Percentiles rank a stretch among this genome's conserved stretches.
Evolutionary conservation across 2,113 vertebrate genomes (phyloP).

Genomic region (Patagioenas fasciata): DNA sequence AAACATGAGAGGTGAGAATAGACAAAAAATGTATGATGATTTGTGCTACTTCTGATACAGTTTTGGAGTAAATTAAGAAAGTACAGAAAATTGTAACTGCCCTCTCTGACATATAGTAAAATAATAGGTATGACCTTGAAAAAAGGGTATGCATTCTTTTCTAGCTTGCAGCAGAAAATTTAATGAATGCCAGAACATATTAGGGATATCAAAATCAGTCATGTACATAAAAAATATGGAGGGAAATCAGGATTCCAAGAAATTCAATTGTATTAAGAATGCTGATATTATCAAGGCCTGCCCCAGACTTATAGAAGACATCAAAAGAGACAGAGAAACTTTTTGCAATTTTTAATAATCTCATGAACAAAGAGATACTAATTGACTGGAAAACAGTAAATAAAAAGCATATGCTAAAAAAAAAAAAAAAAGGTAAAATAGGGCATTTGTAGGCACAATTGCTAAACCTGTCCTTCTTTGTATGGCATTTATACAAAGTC

Average conservation of each 20-base stretch:
- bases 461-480: not conserved
- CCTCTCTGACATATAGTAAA: not conserved
- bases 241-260: not conserved
- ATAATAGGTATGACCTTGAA: not conserved
- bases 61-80: not conserved
- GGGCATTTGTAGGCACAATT: not conserved
- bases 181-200: not conserved
- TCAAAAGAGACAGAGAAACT: constrained; percentile 27
- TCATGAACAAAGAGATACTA: not conserved
- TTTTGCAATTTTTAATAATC: not conserved
- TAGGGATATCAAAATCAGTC: not conserved
- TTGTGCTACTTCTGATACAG: not conserved
- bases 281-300: not conserved
- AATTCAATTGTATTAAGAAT: not conserved
- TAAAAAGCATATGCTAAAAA: constrained; percentile 21
- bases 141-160: not conserved
- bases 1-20: not conserved
- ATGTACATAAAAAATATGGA: not conserved
- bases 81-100: not conserved
- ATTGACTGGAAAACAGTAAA: constrained; percentile 16
- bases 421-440: not conserved
- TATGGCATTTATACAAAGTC: not conserved
- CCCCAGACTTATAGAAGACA: not conserved
- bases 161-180: not conserved
- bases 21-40: not conserved